phyloP scores from a whole-genome alignment of 2,888 invertebrate genomes.

The Lepidocyrtinus sp. region DNA sequence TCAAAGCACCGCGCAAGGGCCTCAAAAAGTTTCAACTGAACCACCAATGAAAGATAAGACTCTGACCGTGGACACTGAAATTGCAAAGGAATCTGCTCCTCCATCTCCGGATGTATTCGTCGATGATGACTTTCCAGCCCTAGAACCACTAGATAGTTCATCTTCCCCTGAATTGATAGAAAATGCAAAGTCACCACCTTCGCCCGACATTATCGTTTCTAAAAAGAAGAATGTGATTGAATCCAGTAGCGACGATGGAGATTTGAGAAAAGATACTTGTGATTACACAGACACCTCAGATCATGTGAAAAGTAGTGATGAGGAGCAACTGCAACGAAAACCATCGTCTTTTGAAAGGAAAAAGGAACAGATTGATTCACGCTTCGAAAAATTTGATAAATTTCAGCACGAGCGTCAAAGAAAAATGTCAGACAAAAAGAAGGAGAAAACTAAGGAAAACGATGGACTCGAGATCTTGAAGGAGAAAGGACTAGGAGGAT shows the following conservation, averaged over 20 bases:
- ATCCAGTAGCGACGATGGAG: slow-evolving; percentile 49
- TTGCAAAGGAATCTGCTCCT: neutral
- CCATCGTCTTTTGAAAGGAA: slow-evolving; percentile 49
- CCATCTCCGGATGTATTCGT: neutral
- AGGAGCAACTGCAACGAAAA: slow-evolving; percentile 1
- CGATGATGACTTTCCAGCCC: neutral
- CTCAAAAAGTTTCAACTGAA: no score
- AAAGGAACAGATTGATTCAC: slow-evolving; percentile 44
- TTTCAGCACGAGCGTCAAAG: slow-evolving; percentile 56
- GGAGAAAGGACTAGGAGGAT: slow-evolving; percentile 42
- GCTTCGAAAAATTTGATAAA: slow-evolving; percentile 52
- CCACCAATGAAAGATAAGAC: no score
- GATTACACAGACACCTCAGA: slow-evolving; percentile 18
- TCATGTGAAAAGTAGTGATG: slow-evolving; percentile 37
- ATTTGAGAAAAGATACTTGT: slow-evolving; percentile 12
- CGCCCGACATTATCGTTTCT: slow-evolving; percentile 17
- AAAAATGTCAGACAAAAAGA: slow-evolving; percentile 42
- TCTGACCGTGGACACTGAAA: no score
- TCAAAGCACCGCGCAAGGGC: no score
- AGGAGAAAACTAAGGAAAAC: slow-evolving; percentile 22
- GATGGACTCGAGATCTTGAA: slow-evolving; percentile 41
- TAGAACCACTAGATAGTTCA: neutral
- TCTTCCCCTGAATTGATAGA: neutral
- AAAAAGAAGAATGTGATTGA: slow-evolving; percentile 44
- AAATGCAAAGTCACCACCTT: slow-evolving; percentile 20